Base-by-base conservation (phyloP, 2,888 invertebrate genomes). In the Dolichopus griseipennis region DNA sequence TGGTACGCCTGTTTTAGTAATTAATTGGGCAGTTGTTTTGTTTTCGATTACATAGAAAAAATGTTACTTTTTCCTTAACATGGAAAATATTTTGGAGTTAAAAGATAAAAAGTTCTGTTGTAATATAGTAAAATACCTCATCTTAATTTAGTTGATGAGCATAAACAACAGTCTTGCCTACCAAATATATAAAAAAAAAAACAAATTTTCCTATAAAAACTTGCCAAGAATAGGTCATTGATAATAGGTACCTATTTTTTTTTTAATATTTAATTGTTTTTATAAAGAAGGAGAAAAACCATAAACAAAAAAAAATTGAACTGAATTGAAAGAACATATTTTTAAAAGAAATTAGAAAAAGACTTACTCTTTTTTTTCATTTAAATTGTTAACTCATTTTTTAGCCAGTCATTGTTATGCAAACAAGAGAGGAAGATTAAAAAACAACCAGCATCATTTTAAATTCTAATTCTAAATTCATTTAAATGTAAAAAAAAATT, bases 1-100 rank as follows among this genome's bases (percentile, higher is more conserved):
- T 65, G 67, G 67, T 69, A 67, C 69, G 69, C 69, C 69, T 65
- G 65, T 69, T 67, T 63, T 22, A 37, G 65, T 69, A 69, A 69
- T 69, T 69, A 69, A 69, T 69, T 69, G 67, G 69, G 69, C 65
- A 67, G 65, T 65, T 67, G 67, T 65, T 67, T 65, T 67, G 63
- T 69, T 68, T 63, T 27, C 65, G 15, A 27, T 27, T 63, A 20
- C 20, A 63, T 4, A 27, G 27, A 27, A 27, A 27, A 27, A 27
- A 27, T 4, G 27, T 27, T 27, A 27, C 27, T 62, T 62, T 62
- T 22, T 12, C 62, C 12, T 62, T 62, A 22, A 22, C 62, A 62
- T 62, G 8, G 8, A 41, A 41, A 41, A 41, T 41, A 12, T 41
- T 9, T 41, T 41, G 27, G 5, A 27, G 27, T 27, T 4, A 4